Conservation (phyloP, 2,113 vertebrate genomes). For the Neoarius graeffei region DNA sequence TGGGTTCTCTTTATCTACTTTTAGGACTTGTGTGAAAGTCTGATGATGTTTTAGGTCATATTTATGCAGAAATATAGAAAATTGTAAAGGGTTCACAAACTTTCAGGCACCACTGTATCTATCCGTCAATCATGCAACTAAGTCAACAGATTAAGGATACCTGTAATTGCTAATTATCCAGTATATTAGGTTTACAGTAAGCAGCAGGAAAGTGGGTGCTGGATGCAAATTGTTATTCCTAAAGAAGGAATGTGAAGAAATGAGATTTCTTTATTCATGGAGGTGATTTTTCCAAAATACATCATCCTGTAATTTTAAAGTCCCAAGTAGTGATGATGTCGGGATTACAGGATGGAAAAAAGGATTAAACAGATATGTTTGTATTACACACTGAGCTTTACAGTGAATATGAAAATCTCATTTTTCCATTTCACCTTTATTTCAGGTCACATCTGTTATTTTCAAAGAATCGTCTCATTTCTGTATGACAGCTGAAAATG, state of each 20-base stretch:
- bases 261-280: neutral
- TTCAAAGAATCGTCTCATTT: neutral
- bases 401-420: neutral
- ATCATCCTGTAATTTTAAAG: neutral
- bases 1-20: too few relatives aligned
- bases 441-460: neutral
- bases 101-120: too few relatives aligned
- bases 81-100: too few relatives aligned
- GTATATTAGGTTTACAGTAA: too few relatives aligned
- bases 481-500: neutral
- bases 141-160: too few relatives aligned
- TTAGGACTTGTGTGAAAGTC: too few relatives aligned
- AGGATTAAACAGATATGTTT: too few relatives aligned
- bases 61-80: too few relatives aligned
- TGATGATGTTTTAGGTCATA: too few relatives aligned
- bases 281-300: neutral
- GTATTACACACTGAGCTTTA: neutral
- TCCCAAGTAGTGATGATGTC: neutral
- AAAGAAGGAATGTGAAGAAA: neutral
- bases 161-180: too few relatives aligned
- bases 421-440: neutral
- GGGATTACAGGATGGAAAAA: neutral
- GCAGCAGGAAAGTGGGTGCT: neutral
- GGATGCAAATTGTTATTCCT: neutral
- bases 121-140: too few relatives aligned